These are phyloP conservation scores for Cottus gobio DNA, from an alignment of 2,113 vertebrate genomes.

Conservation along the genomic window DNA sequence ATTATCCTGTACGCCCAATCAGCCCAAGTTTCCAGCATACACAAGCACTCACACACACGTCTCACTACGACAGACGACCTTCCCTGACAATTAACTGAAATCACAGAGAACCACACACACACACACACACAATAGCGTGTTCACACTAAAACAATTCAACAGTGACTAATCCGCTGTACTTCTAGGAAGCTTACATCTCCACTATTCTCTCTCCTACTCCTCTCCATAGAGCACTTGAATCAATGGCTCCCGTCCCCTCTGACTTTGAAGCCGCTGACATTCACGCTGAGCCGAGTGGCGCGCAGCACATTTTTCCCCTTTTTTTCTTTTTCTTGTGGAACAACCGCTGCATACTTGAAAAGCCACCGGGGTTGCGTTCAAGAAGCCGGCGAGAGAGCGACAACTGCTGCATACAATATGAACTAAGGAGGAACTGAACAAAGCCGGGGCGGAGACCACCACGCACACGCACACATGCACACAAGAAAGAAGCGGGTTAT, in stretches of 20 bases:
- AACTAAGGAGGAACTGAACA: conserved; percentile 48
- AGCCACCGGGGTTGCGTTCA: conserved; percentile 47
- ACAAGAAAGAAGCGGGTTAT: conserved; percentile 31
- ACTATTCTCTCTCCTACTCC: conserved; percentile 21
- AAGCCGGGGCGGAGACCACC: conserved; percentile 6
- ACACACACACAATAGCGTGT: too few relatives aligned
- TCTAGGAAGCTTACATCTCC: conserved; percentile 31
- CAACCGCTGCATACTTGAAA: conserved; percentile 63
- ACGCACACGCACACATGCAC: conserved; percentile 28
- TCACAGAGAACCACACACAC: conserved; percentile 1
- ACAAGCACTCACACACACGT: background rate
- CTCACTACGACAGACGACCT: background rate
- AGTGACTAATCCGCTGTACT: conserved; percentile 40
- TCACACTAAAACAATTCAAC: conserved; percentile 29
- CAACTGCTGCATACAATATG: conserved; percentile 57
- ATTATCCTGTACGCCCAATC: conserved; percentile 53
- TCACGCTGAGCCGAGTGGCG: conserved; percentile 48
- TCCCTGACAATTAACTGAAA: conserved; percentile 12
- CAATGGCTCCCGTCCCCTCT: conserved; percentile 43
- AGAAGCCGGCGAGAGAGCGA: conserved; percentile 48
- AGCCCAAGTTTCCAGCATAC: conserved; percentile 6
- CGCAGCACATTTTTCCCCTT: conserved; percentile 5
- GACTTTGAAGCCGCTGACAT: conserved; percentile 54
- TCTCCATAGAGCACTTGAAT: conserved; percentile 52
- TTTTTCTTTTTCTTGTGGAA: conserved; percentile 39